Conservation (phyloP, 2,113 vertebrate genomes). For the Atlantisia rogersi region DNA sequence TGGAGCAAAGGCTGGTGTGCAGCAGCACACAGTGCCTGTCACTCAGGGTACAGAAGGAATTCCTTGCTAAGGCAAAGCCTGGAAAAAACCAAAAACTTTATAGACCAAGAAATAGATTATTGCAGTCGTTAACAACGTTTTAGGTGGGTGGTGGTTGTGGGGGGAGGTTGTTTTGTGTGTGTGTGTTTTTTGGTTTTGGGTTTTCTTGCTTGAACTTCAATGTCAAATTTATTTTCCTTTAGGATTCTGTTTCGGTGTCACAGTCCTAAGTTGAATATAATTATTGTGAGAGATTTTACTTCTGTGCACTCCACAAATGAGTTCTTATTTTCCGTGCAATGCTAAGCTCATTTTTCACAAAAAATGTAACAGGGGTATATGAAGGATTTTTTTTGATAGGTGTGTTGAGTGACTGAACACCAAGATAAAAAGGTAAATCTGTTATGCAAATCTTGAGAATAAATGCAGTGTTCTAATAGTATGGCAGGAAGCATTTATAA, state of each 20-base stretch:
- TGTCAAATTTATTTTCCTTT: not conserved
- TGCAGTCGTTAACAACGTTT: not conserved
- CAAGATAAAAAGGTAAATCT: not conserved
- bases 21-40: not conserved
- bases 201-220: not conserved
- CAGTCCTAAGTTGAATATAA: not conserved
- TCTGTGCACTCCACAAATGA: not conserved
- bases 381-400: not conserved
- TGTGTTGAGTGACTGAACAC: not conserved
- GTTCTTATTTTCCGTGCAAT: not conserved
- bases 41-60: not conserved
- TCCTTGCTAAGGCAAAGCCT: not conserved
- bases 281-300: not conserved
- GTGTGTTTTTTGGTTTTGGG: not conserved
- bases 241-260: not conserved
- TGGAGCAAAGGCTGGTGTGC: not conserved
- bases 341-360: not conserved
- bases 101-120: not conserved
- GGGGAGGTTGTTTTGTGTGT: fast-evolving
- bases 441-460: not conserved
- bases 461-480: not conserved
- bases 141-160: not conserved
- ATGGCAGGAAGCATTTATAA: not conserved
- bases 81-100: not conserved
- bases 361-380: not conserved